Evolutionary conservation across 2,113 vertebrate species (phyloP), one percentile per base, ranked within the genome.

Genomic region (Orientallactaga bullata): DNA sequence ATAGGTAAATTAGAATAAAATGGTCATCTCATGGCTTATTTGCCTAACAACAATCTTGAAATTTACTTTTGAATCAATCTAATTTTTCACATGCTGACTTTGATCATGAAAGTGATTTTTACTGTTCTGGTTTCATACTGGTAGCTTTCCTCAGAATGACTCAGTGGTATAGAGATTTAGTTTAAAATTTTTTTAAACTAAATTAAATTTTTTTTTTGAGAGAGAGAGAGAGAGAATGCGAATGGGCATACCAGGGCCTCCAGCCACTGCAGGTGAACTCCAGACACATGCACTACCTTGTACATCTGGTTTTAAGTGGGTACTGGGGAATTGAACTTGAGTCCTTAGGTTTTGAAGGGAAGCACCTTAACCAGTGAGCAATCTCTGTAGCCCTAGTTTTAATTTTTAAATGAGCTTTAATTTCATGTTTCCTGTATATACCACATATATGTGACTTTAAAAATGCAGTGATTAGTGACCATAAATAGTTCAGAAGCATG

Each of bases 61-160:
- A 91, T 91, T 83, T 89, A 66, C 58, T 93, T 90, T 72, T 94
- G 74, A 95, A 61, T 93, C 61, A 85, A 85, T 82, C 77, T 78
- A 5, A 51, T 65, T 88, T 87, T 88, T 85, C 73, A 55, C 76
- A 35, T 3, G 30, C 21, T 60, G 20, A 74, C 16, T 85, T 79
- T 74, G 63, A 30, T 85, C 65, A 47, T 65, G 39, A 16, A 68
- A 30, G 28, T 89, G 77, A 77, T 37, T 85, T 86, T 82, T 81
- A 37, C 79, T 26, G 0, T 42, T 83, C 84, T 35, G 20, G 20
- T 80, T 89, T 91, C 80, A 65, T 65, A 28, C 51, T 68, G 30
- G 66, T 91, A 66, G 85, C 39, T 88, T 82, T 24, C 42, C 13
- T 68, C 23, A 23, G 16, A 86, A 30, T 77, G 37, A 86, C 32